Evolutionary conservation across 2,888 invertebrate species (phyloP).

Genomic region (Rhodophaea formosa): DNA sequence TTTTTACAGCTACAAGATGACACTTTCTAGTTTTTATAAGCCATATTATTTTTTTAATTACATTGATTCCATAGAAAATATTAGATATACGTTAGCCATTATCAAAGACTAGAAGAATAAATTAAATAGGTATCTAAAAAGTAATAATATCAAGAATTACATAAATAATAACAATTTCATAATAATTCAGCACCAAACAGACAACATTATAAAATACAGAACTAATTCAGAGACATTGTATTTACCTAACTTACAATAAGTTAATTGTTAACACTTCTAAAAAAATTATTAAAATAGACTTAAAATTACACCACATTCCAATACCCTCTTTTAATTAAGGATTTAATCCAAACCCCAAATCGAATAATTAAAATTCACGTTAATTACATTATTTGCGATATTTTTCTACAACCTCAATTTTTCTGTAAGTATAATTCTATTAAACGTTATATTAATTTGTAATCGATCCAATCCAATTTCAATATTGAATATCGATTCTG

Average conservation of each 20-base stretch:
- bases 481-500: not conserved
- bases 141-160: slow-evolving; percentile 18
- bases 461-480: not conserved
- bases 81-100: slow-evolving; percentile 1
- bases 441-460: not conserved
- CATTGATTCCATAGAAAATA: too few relatives aligned
- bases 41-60: not conserved
- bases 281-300: slow-evolving; percentile 5
- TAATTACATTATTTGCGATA: not conserved
- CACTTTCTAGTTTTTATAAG: too few relatives aligned
- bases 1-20: too few relatives aligned
- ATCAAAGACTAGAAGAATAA: slow-evolving; percentile 24
- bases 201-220: not conserved
- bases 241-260: slow-evolving; percentile 7
- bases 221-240: slow-evolving; percentile 1
- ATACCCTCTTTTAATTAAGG: not conserved
- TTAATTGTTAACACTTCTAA: slow-evolving; percentile 1
- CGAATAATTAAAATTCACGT: not conserved
- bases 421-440: not conserved
- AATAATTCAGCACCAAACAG: slow-evolving; percentile 21
- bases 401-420: slow-evolving; percentile 11
- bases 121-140: slow-evolving; percentile 15
- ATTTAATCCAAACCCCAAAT: not conserved
- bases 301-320: not conserved
- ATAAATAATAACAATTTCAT: slow-evolving; percentile 16